Evolutionary conservation across 2,113 vertebrate genomes (phyloP).

Genomic region (Nycticorax nycticorax): DNA sequence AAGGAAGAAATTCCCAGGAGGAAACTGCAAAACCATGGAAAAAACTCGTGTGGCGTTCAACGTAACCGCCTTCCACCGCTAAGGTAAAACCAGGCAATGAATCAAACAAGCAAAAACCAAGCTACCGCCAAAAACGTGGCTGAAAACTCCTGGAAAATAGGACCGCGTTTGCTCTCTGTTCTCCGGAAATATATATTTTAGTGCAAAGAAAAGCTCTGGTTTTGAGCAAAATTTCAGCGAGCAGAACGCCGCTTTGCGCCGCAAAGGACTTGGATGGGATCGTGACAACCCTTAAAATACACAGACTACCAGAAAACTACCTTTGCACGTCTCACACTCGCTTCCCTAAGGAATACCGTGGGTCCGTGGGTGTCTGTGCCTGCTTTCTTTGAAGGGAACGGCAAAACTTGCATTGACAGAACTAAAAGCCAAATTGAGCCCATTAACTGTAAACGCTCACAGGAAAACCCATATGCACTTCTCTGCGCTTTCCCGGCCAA

Average conservation of each 20-base stretch:
- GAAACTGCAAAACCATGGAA: background rate
- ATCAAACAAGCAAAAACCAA: background rate
- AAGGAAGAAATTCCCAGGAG: background rate
- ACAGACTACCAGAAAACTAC: background rate
- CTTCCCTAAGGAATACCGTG: background rate
- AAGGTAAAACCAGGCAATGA: rapidly evolving
- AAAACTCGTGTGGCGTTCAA: background rate
- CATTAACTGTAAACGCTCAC: background rate
- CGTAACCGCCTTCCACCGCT: rapidly evolving
- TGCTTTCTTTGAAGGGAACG: background rate
- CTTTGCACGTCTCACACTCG: rapidly evolving
- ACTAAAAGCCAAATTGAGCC: background rate
- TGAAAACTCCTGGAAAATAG: background rate
- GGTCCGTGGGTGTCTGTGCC: background rate
- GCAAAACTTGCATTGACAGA: background rate
- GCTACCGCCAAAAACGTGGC: background rate
- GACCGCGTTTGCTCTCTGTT: rapidly evolving
- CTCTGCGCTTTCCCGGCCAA: background rate
- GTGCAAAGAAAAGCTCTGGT: background rate
- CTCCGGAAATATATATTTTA: background rate
- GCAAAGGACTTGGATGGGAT: background rate
- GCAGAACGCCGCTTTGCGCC: rapidly evolving
- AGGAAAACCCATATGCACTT: background rate
- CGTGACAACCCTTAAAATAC: background rate
- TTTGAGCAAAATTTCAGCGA: background rate